Base-by-base conservation (phyloP, 37 sponge, comb jelly and placozoan genomes). In the Spongilla lacustris region DNA sequence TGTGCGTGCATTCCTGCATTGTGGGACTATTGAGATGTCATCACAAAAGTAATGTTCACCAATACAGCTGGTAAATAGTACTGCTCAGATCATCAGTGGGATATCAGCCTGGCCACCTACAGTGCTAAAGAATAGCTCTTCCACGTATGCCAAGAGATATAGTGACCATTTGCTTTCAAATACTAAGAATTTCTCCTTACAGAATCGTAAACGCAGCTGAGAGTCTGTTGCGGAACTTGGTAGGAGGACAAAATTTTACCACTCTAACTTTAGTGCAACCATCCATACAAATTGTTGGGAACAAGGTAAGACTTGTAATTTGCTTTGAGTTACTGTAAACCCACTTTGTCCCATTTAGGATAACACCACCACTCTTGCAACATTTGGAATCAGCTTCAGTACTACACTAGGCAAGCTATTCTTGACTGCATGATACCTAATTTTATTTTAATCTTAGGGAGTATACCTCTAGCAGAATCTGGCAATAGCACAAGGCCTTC, bases 161-260 rank as follows among this genome's bases (percentile, higher is more conserved):
- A 4, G 30, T 71, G 72, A 46, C 19, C 67, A 71, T 0, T 66
- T 66, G 68, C 0, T 70, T 34, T 70, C 11, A 31, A 71, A 32
- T 0, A 41, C 66, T 74, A 28, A 36, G n/a, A n/a, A 41, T 83
- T 4, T 83, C 28, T 72, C 23, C 12, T 26, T 74, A 36, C 33
- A 90, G 90, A 8, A 27, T 90, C 58, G 76, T 90, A 22, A 27
- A 48, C 23, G 74, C 81, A 9, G 75, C 81, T 90, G 90, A 90
- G 67, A 68, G 74, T 4, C 68, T 90, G 26, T 32, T 69, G 32
- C 28, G 17, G 8, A 84, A 66, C 69, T 74, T 85, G 22, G 81
- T 69, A 14, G 69, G 28, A 4, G 77, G 75, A 37, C 34, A 80
- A 3, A 75, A 85, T 23, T 85, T 85, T 25, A n/a, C 33, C 10